A percentile compares a stretch with the other conserved stretches of the same genome.
phyloP scores from a whole-genome alignment of 2,113 vertebrate species.

The Lepus americanus region DNA sequence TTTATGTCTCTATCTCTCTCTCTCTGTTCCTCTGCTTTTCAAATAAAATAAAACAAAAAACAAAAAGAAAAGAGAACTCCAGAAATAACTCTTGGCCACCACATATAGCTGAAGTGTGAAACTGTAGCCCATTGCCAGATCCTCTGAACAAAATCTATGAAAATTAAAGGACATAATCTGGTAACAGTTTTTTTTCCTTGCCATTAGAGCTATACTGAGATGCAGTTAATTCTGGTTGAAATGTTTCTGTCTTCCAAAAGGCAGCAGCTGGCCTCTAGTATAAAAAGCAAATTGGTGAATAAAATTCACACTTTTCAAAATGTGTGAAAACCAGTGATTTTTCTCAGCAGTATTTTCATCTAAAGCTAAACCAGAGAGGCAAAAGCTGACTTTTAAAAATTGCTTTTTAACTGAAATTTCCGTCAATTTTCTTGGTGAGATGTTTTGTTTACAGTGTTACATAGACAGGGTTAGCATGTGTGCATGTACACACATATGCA shows the following conservation, averaged over 20 bases:
- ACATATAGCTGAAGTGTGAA: conserved; percentile 77
- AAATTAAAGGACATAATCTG: conserved; percentile 86
- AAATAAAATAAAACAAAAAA: no score
- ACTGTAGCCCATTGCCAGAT: conserved; percentile 71
- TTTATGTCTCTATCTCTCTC: no score
- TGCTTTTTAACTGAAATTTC: conserved; percentile 58
- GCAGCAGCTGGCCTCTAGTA: conserved; percentile 82
- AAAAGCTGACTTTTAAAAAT: conserved; percentile 56
- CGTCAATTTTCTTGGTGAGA: conserved; percentile 63
- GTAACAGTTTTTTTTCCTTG: conserved; percentile 83
- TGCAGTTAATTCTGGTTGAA: conserved; percentile 78
- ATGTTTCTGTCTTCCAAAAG: conserved; percentile 67
- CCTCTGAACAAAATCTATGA: conserved; percentile 75
- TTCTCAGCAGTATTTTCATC: conserved; percentile 60
- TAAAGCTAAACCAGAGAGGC: conserved; percentile 60
- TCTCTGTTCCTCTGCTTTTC: no score
- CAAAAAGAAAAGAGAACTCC: conserved; percentile 57
- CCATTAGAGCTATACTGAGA: conserved; percentile 61
- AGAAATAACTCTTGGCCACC: conserved; percentile 76
- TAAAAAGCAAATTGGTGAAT: conserved; percentile 82
- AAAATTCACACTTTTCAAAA: conserved; percentile 81
- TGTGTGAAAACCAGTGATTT: conserved; percentile 31
- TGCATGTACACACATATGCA: conserved; percentile 1
- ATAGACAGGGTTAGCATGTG: background rate
- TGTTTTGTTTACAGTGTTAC: conserved; percentile 55